Conservation (phyloP, 2,113 vertebrate genomes). For the Actinemys pallida region DNA sequence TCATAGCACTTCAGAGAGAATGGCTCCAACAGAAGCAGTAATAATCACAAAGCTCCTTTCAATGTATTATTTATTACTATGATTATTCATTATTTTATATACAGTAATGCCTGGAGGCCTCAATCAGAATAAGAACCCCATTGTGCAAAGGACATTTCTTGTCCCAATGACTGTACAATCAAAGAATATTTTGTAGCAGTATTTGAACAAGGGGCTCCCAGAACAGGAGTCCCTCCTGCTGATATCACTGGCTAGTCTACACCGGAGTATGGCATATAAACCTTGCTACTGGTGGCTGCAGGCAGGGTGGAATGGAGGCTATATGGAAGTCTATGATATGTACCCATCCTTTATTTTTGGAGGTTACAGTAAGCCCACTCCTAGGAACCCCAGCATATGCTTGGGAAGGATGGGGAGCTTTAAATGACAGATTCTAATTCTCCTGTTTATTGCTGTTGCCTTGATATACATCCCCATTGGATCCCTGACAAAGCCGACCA, state of each 20-base stretch:
- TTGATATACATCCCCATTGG: background rate
- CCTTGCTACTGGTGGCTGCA: background rate
- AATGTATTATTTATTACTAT: background rate
- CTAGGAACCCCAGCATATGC: background rate
- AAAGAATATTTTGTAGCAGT: rapidly evolving
- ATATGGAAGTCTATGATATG: background rate
- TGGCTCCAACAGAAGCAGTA: background rate
- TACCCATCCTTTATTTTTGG: background rate
- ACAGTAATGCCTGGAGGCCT: background rate
- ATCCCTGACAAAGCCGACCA: slow-evolving; percentile 9
- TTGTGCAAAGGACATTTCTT: background rate
- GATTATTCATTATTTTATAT: background rate
- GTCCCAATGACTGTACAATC: background rate
- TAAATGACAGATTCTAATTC: background rate
- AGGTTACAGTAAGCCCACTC: background rate
- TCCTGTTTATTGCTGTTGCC: background rate
- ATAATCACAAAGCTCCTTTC: background rate
- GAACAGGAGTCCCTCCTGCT: background rate
- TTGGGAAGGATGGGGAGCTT: background rate
- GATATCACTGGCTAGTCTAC: background rate
- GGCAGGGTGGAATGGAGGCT: background rate
- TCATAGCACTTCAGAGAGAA: background rate
- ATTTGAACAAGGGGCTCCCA: background rate
- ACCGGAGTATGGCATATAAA: background rate
- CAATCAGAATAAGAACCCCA: background rate